Conservation (phyloP, 2,113 vertebrate species). For the Macquaria ambigua region DNA sequence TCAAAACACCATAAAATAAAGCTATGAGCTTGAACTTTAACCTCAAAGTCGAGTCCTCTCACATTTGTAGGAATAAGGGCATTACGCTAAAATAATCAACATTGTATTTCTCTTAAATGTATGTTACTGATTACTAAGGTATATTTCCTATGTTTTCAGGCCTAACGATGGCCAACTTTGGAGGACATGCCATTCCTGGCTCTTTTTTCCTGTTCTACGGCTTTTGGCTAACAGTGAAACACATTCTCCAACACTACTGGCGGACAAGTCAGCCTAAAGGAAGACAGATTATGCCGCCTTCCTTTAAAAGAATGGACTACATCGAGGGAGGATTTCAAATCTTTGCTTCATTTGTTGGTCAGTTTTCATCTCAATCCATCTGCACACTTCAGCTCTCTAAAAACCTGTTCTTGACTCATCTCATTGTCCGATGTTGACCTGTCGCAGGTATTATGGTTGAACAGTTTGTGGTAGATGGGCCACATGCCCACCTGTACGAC, state of each 20-base stretch:
- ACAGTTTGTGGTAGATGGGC: conserved; percentile 95
- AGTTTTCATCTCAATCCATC: conserved; percentile 61
- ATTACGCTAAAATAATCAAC: not conserved
- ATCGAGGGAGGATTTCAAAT: conserved; percentile 87
- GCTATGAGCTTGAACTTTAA: conserved; percentile 26
- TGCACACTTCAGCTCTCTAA: not conserved
- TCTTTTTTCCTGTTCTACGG: conserved; percentile 93
- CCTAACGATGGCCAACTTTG: conserved; percentile 92
- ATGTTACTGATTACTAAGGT: not conserved
- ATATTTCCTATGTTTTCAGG: conserved; percentile 51
- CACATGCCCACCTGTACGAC: conserved; percentile 88
- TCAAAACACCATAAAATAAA: conserved; percentile 6
- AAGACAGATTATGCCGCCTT: conserved; percentile 39
- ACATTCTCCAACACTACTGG: conserved; percentile 84
- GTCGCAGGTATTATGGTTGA: conserved; percentile 92
- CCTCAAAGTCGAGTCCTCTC: not conserved
- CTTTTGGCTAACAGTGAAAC: conserved; percentile 93
- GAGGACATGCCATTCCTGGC: conserved; percentile 95
- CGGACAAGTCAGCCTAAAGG: conserved; percentile 75
- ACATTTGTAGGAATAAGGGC: not conserved
- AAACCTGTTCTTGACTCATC: not conserved
- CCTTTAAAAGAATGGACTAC: conserved; percentile 84
- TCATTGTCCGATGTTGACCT: not conserved
- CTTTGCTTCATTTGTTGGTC: conserved; percentile 89
- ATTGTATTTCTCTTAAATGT: not conserved